Conservation (phyloP, 2,888 invertebrate species). For the Chirona hameri region DNA sequence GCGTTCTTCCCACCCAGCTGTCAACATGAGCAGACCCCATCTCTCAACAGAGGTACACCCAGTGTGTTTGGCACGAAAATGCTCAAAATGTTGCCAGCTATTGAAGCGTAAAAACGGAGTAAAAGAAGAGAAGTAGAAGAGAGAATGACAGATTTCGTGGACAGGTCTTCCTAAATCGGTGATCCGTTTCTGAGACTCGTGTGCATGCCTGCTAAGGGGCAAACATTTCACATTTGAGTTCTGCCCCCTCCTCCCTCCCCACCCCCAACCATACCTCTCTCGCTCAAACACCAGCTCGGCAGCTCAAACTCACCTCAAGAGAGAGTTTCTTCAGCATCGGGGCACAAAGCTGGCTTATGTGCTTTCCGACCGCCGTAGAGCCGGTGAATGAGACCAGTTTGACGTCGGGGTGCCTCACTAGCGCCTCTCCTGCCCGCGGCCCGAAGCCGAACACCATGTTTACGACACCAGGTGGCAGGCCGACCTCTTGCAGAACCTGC, state of each 20-base stretch:
- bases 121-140: too few relatives aligned
- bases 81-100: too few relatives aligned
- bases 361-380: slow-evolving; percentile 48
- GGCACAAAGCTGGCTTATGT: slow-evolving; percentile 47
- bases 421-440: slow-evolving; percentile 50
- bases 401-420: slow-evolving; percentile 53
- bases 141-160: too few relatives aligned
- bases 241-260: too few relatives aligned
- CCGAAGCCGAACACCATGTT: slow-evolving; percentile 56
- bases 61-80: too few relatives aligned
- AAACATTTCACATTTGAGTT: too few relatives aligned
- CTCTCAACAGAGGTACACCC: too few relatives aligned
- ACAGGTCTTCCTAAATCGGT: too few relatives aligned
- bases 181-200: too few relatives aligned
- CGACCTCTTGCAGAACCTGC: neutral
- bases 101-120: too few relatives aligned
- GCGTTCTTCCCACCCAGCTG: slow-evolving; percentile 58
- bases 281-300: neutral
- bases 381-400: slow-evolving; percentile 56
- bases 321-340: slow-evolving; percentile 53
- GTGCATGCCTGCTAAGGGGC: too few relatives aligned
- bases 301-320: slow-evolving; percentile 49
- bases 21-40: slow-evolving; percentile 31
- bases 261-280: too few relatives aligned
- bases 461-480: slow-evolving; percentile 52